phyloP scores from a whole-genome alignment of 2,888 invertebrate genomes.

The Lathronympha strigana region DNA sequence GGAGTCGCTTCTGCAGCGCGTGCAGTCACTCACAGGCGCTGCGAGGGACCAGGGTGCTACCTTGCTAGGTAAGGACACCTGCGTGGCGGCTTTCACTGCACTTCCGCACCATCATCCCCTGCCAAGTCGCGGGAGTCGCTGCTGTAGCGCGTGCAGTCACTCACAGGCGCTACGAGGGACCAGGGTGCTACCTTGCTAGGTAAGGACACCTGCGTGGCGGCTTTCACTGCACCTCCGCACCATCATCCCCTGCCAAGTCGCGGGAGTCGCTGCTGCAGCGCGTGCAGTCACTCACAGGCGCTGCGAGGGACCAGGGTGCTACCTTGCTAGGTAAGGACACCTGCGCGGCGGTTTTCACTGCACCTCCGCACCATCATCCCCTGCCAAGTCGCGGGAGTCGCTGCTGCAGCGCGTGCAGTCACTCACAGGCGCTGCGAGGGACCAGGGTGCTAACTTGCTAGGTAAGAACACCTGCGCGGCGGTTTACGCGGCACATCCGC shows the following conservation, averaged over 20 bases:
- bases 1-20: conserved; percentile 94
- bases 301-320: conserved; percentile 90
- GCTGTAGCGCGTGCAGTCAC: conserved; percentile 94
- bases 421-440: conserved; percentile 91
- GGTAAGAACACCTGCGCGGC: too few species aligned
- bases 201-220: conserved; percentile 67
- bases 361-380: conserved; percentile 98
- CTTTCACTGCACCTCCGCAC: conserved; percentile 96
- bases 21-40: conserved; percentile 94
- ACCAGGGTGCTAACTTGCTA: conserved; percentile 86
- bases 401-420: conserved; percentile 95
- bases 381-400: conserved; percentile 95
- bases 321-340: conserved; percentile 75
- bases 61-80: conserved; percentile 75
- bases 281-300: conserved; percentile 94
- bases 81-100: conserved; percentile 88
- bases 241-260: conserved; percentile 97
- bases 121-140: conserved; percentile 95
- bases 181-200: conserved; percentile 86
- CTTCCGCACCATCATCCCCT: conserved; percentile 98
- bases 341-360: conserved; percentile 86
- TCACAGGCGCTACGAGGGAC: conserved; percentile 92
- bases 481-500: too few species aligned
- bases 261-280: conserved; percentile 94
- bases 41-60: conserved; percentile 89